Evolutionary conservation across 2,797 vertebrate genomes (phyloP).

Genomic region (Chaetodon trifasciatus): DNA sequence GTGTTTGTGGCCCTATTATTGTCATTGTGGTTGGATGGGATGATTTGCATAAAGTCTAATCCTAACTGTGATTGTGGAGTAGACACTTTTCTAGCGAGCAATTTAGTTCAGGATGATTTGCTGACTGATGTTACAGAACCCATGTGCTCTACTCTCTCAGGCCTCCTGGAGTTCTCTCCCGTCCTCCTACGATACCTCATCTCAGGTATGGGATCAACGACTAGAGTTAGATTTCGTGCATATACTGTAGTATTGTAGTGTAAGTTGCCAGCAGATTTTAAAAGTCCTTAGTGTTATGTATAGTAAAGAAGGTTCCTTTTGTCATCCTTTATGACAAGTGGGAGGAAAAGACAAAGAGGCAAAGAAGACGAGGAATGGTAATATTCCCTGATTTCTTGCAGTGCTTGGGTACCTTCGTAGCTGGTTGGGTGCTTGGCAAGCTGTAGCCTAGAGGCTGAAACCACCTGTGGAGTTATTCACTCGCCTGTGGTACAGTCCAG

Average conservation of each 20-base stretch:
- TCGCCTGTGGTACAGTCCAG: conserved; percentile 53
- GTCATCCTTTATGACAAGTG: conserved; percentile 63
- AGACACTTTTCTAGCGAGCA: conserved; percentile 22
- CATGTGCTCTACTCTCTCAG: conserved; percentile 80
- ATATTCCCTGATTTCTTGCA: conserved; percentile 32
- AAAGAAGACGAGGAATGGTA: conserved; percentile 64
- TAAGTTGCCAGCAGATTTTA: conserved; percentile 35
- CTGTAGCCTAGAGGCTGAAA: conserved; percentile 56
- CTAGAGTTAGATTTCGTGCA: conserved; percentile 51
- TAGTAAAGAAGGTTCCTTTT: conserved; percentile 54
- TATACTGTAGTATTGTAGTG: conserved; percentile 28
- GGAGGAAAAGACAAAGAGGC: conserved; percentile 66
- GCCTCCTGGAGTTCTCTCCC: conserved; percentile 82
- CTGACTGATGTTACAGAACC: conserved; percentile 66
- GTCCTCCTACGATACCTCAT: conserved; percentile 84
- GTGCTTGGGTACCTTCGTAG: conserved; percentile 46
- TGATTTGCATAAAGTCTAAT: conserved; percentile 52
- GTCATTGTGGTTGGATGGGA: conserved; percentile 29
- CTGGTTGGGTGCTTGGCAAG: conserved; percentile 47
- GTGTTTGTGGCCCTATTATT: conserved; percentile 56
- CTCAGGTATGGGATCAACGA: conserved; percentile 79
- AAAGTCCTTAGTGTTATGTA: conserved; percentile 36
- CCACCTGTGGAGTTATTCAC: conserved; percentile 69
- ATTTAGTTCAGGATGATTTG: conserved; percentile 38
- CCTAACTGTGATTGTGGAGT: conserved; percentile 47